Base-by-base conservation (phyloP, 2,113 vertebrate species). In the Orientallactaga bullata region DNA sequence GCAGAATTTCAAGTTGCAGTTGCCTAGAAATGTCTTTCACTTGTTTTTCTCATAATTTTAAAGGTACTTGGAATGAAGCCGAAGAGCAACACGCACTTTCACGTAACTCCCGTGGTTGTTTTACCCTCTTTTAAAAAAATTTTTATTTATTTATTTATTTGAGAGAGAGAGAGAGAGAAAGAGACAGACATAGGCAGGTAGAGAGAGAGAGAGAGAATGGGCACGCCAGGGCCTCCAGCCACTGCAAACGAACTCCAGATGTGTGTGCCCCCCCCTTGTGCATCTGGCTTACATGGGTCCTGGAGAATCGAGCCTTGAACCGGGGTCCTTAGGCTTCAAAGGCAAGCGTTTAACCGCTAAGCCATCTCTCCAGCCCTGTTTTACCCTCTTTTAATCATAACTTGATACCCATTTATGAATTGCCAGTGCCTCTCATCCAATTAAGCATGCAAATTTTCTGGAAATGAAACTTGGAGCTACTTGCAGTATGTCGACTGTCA, bases 1-100 rank as follows among this genome's bases (percentile, higher is more conserved):
- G 55, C 18, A 82, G 71, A 88, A 89, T 95, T 88, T 85, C 74
- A 88, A 69, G 83, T 77, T 74, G 23, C 11, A 77, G 68, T 35
- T 77, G 28, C 69, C 15, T 69, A 60, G 82, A 90, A 55, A 82
- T 23, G 18, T 26, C 68, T 85, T 85, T n/a, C n/a, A 61, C 66
- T 84, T 69, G 32, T 80, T 79, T 69, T 87, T 18, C 47, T 68
- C 82, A 51, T 68, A 61, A 42, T 81, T 63, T 94, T 87, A 76
- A 72, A 93, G 66, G 61, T 83, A 47, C 51, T 88, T 68, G 26
- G 66, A 85, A 90, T 88, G 47, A 87, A 72, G 85, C 26, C 77
- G 55, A 73, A 85, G 65, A 90, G 85, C 61, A 72, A 78, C n/a
- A 80, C 15, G 39, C 24, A 51, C 39, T 51, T 87, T 76, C 86